A percentile compares a stretch with the other conserved stretches of the same genome.
Evolutionary conservation across 2,797 vertebrate species (phyloP).

Genomic region (Poliocrania exsul): DNA sequence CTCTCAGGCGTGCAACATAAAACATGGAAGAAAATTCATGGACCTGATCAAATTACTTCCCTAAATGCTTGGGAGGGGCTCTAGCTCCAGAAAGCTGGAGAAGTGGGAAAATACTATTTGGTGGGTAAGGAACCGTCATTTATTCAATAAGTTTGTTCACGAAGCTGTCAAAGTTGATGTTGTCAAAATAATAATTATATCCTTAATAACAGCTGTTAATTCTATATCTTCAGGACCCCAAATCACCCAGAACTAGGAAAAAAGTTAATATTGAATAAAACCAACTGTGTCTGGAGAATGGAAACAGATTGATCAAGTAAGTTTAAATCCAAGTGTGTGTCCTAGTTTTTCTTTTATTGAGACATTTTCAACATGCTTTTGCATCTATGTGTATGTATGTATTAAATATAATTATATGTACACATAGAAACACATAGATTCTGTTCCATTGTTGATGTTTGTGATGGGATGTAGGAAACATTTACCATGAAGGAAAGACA

Average conservation of each 20-base stretch:
- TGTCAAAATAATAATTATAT: constrained; percentile 6
- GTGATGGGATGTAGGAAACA: not conserved
- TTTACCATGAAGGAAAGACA: not conserved
- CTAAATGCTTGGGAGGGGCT: not conserved
- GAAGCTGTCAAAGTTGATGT: not conserved
- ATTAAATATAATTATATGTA: not conserved
- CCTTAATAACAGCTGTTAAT: not conserved
- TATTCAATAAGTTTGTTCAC: not conserved
- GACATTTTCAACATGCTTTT: not conserved
- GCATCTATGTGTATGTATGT: accelerated
- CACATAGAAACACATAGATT: not conserved
- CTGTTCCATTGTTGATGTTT: not conserved
- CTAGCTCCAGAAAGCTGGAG: not conserved
- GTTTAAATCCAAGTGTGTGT: not conserved
- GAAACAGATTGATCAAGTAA: not conserved
- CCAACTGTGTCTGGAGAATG: not conserved
- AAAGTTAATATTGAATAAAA: not conserved
- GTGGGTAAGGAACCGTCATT: not conserved
- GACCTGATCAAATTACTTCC: not conserved
- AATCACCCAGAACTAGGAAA: not conserved
- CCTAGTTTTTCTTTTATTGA: not conserved
- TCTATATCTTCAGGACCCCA: not conserved
- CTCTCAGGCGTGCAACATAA: not conserved
- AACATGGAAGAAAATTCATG: not conserved
- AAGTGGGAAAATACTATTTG: not conserved